Evolutionary conservation across 2,797 vertebrate genomes (phyloP), one percentile per base, ranked within the genome.

Genomic region (Tokudaia muenninki): DNA sequence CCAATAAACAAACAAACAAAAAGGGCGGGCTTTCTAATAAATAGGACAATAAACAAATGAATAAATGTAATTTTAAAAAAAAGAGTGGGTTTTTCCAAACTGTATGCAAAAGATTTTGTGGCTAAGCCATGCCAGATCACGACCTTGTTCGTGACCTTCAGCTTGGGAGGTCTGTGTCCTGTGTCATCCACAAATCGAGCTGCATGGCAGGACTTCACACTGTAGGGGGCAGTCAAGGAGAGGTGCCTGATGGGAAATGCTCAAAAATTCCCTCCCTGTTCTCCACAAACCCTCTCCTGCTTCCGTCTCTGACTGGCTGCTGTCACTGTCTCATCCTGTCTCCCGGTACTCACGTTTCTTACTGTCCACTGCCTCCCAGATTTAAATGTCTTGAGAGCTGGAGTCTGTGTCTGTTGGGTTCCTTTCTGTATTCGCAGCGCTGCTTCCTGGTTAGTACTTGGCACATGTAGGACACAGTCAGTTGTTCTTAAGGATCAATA

Each of bases 401-500:
- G 70, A 34, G 13, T 50, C 86, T 61, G 52, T 44, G 10, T 92
- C 75, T 94, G 61, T 94, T 67, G 75, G 59, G 19, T 84, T 86
- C 17, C 10, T 47, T 70, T 12, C 14, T 14, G 26, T 50, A 12
- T 75, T 77, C 63, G 22, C 24, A n/a, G 24, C 21, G 44, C 13
- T 63, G 22, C 74, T 80, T 96, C 26, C 81, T 86, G 59, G 37
- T 44, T 29, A 24, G 59, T 55, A 22, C n/a, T 70, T 82, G 72
- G 84, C 67, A 50, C 21, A 70, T 31, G 26, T 78, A 78, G 7
- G n/a, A 17, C 31, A 29, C 26, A 61, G 47, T 59, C 37, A 22
- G 31, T 93, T 24, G 26, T 96, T 97, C 72, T 82, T 65, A 86
- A 88, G 77, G 57, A 41, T 24, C 41, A 70, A 81, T 70, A 17